Conservation (phyloP, 1,140 invertebrate species). For the Eciton burchellii region DNA sequence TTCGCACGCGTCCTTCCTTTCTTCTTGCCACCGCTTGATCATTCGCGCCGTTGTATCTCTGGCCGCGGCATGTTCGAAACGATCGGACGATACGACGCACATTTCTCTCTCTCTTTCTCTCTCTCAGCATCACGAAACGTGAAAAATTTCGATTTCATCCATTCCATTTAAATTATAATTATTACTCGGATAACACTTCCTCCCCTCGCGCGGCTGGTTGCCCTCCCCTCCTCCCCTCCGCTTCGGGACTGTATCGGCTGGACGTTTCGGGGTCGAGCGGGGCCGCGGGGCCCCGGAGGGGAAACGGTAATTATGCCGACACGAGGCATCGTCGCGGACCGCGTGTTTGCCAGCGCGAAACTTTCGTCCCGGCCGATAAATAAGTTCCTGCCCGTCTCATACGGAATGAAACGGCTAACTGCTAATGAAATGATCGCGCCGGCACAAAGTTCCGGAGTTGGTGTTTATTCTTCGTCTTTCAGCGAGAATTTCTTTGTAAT, state of each 20-base stretch:
- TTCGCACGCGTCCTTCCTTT: too few relatives aligned
- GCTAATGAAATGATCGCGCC: conserved; percentile 71
- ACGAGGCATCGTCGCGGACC: conserved; percentile 8
- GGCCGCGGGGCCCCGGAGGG: background rate
- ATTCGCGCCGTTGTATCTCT: too few relatives aligned
- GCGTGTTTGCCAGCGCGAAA: conserved; percentile 53
- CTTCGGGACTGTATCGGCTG: background rate
- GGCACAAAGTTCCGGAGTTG: conserved; percentile 47
- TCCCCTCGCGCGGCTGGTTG: too few relatives aligned
- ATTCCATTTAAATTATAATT: background rate
- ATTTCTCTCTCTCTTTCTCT: too few relatives aligned
- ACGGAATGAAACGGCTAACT: conserved; percentile 44
- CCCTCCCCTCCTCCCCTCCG: background rate
- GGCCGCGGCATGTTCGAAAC: too few relatives aligned
- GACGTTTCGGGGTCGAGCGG: background rate
- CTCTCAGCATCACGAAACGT: too few relatives aligned
- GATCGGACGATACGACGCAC: too few relatives aligned
- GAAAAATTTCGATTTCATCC: too few relatives aligned
- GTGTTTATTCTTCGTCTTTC: conserved; percentile 71
- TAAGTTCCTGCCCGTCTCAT: conserved; percentile 54
- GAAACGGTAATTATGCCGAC: conserved; percentile 39
- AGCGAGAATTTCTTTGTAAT: conserved; percentile 51
- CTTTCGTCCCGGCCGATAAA: conserved; percentile 64
- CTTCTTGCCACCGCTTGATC: too few relatives aligned
- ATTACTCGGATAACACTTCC: background rate